These are phyloP conservation scores for Athalia cordata DNA, from an alignment of 2,888 invertebrate species.

Conservation along the genomic window DNA sequence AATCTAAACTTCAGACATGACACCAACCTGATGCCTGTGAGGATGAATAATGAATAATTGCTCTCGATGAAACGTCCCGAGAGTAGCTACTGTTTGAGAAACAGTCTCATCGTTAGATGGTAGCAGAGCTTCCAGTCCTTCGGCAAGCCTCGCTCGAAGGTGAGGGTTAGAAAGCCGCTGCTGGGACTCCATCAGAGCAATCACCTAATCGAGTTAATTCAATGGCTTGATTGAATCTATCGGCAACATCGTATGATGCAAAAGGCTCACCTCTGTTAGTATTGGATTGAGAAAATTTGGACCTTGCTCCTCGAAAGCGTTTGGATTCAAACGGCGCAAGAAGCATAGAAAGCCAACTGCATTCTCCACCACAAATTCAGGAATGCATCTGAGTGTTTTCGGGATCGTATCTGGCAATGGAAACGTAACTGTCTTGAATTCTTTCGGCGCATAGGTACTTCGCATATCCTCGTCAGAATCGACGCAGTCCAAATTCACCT, in stretches of 20 bases:
- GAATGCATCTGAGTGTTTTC: constrained; percentile 86
- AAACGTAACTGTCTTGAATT: constrained; percentile 76
- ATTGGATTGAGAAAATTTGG: constrained; percentile 80
- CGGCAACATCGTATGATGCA: neutral
- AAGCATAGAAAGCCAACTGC: constrained; percentile 88
- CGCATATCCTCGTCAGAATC: constrained; percentile 64
- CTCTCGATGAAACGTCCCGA: constrained; percentile 79
- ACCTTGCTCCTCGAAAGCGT: constrained; percentile 81
- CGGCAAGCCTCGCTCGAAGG: constrained; percentile 91
- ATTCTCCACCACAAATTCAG: constrained; percentile 94
- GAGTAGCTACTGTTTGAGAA: constrained; percentile 67
- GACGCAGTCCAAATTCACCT: constrained; percentile 81
- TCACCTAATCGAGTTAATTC: constrained; percentile 72
- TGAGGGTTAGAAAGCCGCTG: constrained; percentile 92
- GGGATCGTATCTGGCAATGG: constrained; percentile 81
- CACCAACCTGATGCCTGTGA: constrained; percentile 79
- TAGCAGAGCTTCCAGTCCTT: constrained; percentile 90
- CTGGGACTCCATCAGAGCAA: constrained; percentile 92
- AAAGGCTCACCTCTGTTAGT: constrained; percentile 77
- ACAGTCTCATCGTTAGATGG: constrained; percentile 81
- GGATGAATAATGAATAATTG: constrained; percentile 87
- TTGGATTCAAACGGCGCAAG: constrained; percentile 79
- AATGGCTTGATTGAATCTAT: neutral
- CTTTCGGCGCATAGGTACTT: constrained; percentile 79
- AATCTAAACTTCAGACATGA: constrained; percentile 43